A percentile compares a stretch with the other conserved stretches of the same genome.
phyloP scores from a whole-genome alignment of 1,140 invertebrate species.

The Antheraea pernyi region DNA sequence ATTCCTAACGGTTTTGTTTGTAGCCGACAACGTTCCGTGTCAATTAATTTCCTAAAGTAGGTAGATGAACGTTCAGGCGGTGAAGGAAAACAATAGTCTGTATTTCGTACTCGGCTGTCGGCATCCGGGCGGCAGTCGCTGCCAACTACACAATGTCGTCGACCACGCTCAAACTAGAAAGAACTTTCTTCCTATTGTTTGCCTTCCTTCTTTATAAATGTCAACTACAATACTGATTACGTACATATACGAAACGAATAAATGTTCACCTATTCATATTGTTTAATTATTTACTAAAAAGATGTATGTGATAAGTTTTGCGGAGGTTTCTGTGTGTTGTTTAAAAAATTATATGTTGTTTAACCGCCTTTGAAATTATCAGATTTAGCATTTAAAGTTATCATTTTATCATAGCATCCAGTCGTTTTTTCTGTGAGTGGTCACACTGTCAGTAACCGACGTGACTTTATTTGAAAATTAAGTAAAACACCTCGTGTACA shows the following conservation, averaged over 20 bases:
- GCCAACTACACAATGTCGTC: conserved; percentile 52
- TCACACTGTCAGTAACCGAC: too few relatives aligned
- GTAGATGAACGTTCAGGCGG: conserved; percentile 42
- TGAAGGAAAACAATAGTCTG: conserved; percentile 51
- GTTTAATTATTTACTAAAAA: not conserved
- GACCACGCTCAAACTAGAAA: conserved; percentile 53
- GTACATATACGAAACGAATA: conserved; percentile 17
- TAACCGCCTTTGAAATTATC: too few relatives aligned
- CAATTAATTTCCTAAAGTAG: conserved; percentile 67
- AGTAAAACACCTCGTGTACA: too few relatives aligned
- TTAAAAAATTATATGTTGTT: too few relatives aligned
- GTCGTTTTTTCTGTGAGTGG: too few relatives aligned
- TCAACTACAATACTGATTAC: conserved; percentile 26
- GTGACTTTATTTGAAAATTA: too few relatives aligned
- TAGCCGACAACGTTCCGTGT: conserved; percentile 52
- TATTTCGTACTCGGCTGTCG: conserved; percentile 40
- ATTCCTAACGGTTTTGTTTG: conserved; percentile 60
- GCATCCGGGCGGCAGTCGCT: conserved; percentile 43
- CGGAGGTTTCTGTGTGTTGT: not conserved
- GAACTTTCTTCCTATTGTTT: conserved; percentile 44
- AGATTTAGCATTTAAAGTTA: too few relatives aligned
- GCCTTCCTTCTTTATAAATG: conserved; percentile 22
- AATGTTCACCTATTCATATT: not conserved
- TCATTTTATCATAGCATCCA: too few relatives aligned
- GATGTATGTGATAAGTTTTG: not conserved